Evolutionary conservation across 2,113 vertebrate species (phyloP).

Genomic region (Oostethus manadensis): DNA sequence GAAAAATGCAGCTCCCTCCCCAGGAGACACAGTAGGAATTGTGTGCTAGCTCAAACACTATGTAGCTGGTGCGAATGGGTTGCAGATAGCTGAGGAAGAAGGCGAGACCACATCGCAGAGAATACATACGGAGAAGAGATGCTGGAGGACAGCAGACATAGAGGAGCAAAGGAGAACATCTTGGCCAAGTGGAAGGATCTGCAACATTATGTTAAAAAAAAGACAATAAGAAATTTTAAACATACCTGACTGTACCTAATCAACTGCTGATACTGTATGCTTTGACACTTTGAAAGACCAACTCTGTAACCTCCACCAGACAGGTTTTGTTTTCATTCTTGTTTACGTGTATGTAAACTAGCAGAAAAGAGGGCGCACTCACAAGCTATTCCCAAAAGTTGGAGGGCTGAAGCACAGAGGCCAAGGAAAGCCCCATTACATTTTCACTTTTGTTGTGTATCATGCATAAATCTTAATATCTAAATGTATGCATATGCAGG

Average conservation of each 20-base stretch:
- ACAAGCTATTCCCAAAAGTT: no score
- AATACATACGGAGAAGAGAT: conserved; percentile 41
- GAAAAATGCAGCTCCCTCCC: conserved; percentile 59
- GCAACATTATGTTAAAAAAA: conserved; percentile 19
- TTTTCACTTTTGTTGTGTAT: no score
- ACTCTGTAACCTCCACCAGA: no score
- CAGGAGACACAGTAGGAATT: conserved; percentile 51
- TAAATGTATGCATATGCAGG: no score
- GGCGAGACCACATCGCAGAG: conserved; percentile 38
- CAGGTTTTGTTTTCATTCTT: no score
- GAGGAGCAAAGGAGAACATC: conserved; percentile 18
- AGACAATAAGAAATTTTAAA: background rate
- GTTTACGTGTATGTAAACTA: no score
- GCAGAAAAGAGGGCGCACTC: no score
- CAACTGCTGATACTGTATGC: no score
- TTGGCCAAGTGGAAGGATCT: conserved; percentile 26
- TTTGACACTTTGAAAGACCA: background rate
- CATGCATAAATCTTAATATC: no score
- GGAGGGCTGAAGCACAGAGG: no score
- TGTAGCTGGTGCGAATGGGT: conserved; percentile 29
- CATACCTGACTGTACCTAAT: background rate
- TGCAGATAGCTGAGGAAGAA: conserved; percentile 43
- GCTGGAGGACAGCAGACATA: conserved; percentile 25
- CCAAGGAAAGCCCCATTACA: no score
- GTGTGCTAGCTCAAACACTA: conserved; percentile 57